A percentile compares a stretch with the other conserved stretches of the same genome.
phyloP scores from a whole-genome alignment of 2,797 vertebrate species.

The Mareca penelope region DNA sequence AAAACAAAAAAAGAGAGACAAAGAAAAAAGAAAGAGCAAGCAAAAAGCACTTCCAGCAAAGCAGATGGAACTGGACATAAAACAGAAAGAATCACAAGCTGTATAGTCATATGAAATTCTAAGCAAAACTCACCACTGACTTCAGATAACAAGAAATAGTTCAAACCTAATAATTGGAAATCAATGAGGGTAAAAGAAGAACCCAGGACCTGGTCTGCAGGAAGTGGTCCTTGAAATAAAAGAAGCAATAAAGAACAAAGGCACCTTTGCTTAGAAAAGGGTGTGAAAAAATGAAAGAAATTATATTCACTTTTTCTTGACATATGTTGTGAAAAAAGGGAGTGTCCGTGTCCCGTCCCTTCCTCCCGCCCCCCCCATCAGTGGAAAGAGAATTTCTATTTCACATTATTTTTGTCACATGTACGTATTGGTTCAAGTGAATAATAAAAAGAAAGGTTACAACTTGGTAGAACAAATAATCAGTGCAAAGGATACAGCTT shows the following conservation, averaged over 20 bases:
- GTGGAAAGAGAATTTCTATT: neutral
- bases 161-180: slow-evolving; percentile 1
- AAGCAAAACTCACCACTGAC: neutral
- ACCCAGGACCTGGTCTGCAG: neutral
- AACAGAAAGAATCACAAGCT: neutral
- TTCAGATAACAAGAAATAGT: neutral
- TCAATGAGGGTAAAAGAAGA: neutral
- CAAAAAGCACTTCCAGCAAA: neutral
- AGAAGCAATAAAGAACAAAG: neutral
- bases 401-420: neutral
- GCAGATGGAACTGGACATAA: neutral
- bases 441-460: neutral
- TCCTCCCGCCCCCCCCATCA: no score
- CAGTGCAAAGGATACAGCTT: neutral
- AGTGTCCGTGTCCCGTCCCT: neutral
- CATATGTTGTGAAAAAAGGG: neutral
- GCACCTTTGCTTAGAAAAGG: neutral
- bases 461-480: neutral
- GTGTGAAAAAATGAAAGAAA: neutral
- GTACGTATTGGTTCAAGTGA: accelerated
- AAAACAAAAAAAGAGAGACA: neutral
- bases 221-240: neutral
- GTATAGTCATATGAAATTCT: neutral
- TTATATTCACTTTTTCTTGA: neutral
- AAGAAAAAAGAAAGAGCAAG: neutral